Conservation (phyloP, 2,888 invertebrate genomes). For the Petrophora chlorosata region DNA sequence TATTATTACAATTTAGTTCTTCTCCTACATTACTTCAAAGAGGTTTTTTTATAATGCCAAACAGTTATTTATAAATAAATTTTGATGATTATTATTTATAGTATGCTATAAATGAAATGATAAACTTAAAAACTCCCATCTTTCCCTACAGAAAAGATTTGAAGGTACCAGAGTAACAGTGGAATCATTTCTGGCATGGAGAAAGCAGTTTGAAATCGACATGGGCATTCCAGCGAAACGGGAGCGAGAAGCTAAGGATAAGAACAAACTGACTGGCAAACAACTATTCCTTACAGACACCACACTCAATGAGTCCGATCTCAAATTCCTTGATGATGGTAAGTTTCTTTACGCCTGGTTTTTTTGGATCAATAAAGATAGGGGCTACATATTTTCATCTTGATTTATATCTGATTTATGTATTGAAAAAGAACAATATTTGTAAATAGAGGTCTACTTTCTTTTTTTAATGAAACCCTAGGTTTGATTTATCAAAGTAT, state of each 20-base stretch:
- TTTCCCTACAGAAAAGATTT: slow-evolving; percentile 91
- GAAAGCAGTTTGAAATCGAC: slow-evolving; percentile 95
- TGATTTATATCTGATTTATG: no score
- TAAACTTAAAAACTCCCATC: slow-evolving; percentile 1
- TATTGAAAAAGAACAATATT: no score
- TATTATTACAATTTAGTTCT: no score
- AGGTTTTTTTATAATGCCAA: no score
- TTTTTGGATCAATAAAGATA: no score
- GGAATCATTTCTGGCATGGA: slow-evolving; percentile 98
- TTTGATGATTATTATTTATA: no score
- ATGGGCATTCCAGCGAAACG: slow-evolving; percentile 89
- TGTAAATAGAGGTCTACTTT: no score
- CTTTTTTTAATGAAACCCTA: no score
- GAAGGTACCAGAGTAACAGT: slow-evolving; percentile 98
- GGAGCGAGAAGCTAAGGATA: slow-evolving; percentile 88
- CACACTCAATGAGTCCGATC: slow-evolving; percentile 97
- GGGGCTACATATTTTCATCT: no score
- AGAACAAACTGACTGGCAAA: slow-evolving; percentile 94
- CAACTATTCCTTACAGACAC: slow-evolving; percentile 97
- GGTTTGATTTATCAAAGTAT: not conserved
- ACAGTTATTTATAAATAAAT: no score
- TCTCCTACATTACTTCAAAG: no score
- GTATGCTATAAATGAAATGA: not conserved
- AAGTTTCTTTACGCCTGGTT: no score
- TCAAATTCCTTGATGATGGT: slow-evolving; percentile 97